Evolutionary conservation across 2,113 vertebrate genomes (phyloP).

Genomic region (Zosterops japonicus): DNA sequence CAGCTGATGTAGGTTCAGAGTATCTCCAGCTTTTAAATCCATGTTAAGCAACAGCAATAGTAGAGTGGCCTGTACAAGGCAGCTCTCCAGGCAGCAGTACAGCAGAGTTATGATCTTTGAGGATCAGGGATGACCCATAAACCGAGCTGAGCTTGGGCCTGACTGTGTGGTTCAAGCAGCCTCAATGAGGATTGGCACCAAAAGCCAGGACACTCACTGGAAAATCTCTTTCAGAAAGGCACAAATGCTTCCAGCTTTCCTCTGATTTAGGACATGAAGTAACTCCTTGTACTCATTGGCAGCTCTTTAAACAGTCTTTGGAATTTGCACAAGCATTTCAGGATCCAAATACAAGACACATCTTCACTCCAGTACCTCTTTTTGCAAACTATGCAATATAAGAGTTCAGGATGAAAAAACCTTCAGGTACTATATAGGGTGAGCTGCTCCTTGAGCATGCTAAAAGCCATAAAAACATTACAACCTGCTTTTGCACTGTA

Average conservation of each 20-base stretch:
- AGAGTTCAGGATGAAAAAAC: neutral
- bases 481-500: neutral
- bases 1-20: accelerated
- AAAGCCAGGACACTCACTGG: neutral
- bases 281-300: neutral
- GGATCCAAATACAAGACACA: neutral
- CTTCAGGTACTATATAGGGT: neutral
- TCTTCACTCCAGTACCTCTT: neutral
- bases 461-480: neutral
- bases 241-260: neutral
- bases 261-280: neutral
- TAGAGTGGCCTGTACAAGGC: neutral
- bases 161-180: neutral
- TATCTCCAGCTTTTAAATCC: neutral
- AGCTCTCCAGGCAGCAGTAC: neutral
- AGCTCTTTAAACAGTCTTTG: neutral
- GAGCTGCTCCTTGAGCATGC: neutral
- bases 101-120: neutral
- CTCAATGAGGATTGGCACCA: neutral
- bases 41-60: neutral
- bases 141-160: neutral
- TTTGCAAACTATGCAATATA: neutral
- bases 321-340: neutral
- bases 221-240: neutral
- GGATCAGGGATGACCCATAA: neutral